These are phyloP conservation scores for Cerastis leucographa DNA, from an alignment of 2,888 invertebrate species.

Conservation along the genomic window DNA sequence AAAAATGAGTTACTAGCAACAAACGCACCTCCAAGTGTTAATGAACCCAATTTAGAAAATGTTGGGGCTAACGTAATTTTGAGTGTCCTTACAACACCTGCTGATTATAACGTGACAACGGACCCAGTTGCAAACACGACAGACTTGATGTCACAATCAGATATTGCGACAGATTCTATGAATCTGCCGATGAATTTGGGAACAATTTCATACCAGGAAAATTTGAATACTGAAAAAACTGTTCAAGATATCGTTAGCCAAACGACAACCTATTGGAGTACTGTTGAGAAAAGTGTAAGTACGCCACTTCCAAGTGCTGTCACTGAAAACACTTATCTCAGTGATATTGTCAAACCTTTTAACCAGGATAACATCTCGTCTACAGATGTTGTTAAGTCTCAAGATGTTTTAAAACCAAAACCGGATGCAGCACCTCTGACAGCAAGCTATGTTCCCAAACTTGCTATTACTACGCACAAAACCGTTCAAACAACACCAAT, in stretches of 20 bases:
- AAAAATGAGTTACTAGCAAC: background rate
- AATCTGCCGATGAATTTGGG: background rate
- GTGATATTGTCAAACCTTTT: background rate
- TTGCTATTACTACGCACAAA: background rate
- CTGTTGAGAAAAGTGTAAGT: background rate
- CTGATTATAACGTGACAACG: background rate
- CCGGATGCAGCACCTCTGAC: background rate
- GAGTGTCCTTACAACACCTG: background rate
- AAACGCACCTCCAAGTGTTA: background rate
- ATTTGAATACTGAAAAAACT: background rate
- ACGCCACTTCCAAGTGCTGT: background rate
- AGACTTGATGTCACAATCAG: background rate
- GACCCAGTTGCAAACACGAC: background rate
- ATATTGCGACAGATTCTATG: background rate
- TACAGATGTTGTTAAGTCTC: background rate
- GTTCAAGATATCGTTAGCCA: background rate
- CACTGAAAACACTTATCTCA: background rate
- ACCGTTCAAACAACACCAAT: background rate
- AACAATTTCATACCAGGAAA: background rate
- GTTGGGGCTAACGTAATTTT: background rate
- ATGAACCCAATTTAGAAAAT: background rate
- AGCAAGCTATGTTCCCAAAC: background rate
- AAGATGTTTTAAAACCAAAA: background rate
- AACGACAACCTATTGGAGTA: background rate
- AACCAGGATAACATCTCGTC: background rate